Percentiles rank a stretch among this genome's conserved stretches.
phyloP scores from a whole-genome alignment of 2,797 vertebrate genomes.

The Emydoidea blandingii region DNA sequence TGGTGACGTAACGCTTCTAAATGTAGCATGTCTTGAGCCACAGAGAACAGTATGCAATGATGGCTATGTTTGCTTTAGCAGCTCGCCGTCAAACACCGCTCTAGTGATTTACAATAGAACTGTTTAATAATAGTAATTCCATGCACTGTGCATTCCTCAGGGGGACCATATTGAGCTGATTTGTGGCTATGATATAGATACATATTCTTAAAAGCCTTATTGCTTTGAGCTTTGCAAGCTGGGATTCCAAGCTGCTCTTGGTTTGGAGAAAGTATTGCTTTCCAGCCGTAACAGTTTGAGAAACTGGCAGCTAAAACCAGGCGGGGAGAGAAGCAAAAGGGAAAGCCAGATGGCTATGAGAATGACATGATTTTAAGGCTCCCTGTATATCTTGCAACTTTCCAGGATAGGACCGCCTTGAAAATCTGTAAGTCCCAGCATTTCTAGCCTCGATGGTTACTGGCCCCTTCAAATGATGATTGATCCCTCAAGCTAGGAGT shows the following conservation, averaged over 20 bases:
- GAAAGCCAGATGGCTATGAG: not conserved
- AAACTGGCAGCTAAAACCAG: not conserved
- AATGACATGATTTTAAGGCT: not conserved
- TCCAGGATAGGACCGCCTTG: not conserved
- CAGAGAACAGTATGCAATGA: too few relatives aligned
- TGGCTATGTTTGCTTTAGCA: not conserved
- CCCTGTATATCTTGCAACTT: not conserved
- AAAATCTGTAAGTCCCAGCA: not conserved
- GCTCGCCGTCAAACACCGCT: fast-evolving
- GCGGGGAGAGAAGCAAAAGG: not conserved
- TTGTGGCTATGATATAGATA: not conserved
- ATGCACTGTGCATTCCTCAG: not conserved
- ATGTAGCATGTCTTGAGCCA: not conserved
- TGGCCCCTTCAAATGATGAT: not conserved
- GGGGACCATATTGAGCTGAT: not conserved
- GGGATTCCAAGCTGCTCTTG: not conserved
- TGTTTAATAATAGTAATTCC: not conserved
- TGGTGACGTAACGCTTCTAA: not conserved
- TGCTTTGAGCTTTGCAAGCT: not conserved
- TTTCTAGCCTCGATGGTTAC: not conserved
- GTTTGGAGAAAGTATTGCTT: not conserved
- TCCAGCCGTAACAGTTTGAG: not conserved
- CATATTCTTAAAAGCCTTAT: not conserved
- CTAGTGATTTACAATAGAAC: not conserved
- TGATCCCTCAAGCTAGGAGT: not conserved